These are phyloP conservation scores for Paraplagusia blochii DNA, from an alignment of 2,113 vertebrate genomes.

Conservation along the genomic window DNA sequence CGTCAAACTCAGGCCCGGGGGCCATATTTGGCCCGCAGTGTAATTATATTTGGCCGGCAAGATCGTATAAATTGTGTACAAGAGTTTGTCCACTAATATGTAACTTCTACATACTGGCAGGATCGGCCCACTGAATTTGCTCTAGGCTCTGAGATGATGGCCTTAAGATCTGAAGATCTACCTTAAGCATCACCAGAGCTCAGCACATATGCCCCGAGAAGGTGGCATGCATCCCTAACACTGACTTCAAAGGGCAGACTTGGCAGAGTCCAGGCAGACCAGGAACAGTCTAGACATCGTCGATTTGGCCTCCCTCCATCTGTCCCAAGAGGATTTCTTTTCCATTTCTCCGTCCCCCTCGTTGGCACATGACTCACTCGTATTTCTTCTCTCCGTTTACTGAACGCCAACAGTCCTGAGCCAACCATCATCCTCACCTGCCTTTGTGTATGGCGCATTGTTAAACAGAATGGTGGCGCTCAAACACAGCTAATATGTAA, in stretches of 20 bases:
- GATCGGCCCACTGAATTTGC: too few species aligned
- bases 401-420: background rate
- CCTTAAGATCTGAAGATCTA: conserved; percentile 42
- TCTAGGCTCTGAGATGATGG: conserved; percentile 56
- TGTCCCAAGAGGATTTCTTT: conserved; percentile 18
- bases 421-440: background rate
- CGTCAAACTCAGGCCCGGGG: too few species aligned
- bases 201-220: conserved; percentile 52
- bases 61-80: too few species aligned
- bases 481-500: too few species aligned
- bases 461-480: too few species aligned
- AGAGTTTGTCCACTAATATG: too few species aligned
- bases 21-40: too few species aligned
- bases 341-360: conserved; percentile 13
- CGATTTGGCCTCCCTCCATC: conserved; percentile 27
- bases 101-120: too few species aligned
- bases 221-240: conserved; percentile 41
- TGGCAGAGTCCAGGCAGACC: conserved; percentile 49
- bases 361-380: conserved; percentile 3
- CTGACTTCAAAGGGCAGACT: conserved; percentile 66
- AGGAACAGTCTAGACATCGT: conserved; percentile 64
- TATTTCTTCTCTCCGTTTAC: conserved; percentile 13
- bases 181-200: conserved; percentile 49
- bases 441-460: background rate
- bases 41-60: too few species aligned